Conservation (phyloP, 2,888 invertebrate genomes). For the Napeogenes inachia region DNA sequence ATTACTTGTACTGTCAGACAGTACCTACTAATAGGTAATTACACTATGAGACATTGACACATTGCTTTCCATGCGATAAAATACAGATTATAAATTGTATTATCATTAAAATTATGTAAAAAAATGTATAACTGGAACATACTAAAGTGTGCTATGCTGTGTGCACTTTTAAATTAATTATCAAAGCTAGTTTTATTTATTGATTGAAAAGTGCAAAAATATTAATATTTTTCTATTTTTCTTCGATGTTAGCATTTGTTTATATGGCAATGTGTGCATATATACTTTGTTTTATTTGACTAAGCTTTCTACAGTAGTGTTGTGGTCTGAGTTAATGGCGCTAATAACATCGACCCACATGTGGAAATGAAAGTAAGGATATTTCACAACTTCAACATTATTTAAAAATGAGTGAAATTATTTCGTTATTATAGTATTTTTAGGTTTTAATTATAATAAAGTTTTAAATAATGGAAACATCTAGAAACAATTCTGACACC, state of each 20-base stretch:
- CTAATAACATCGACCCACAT: constrained; percentile 63
- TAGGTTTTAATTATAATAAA: no score
- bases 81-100: no score
- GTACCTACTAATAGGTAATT: no score
- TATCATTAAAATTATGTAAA: no score
- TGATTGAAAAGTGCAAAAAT: not conserved
- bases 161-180: no score
- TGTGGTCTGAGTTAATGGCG: constrained; percentile 46
- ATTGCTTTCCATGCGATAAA: no score
- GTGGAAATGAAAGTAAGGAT: not conserved
- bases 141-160: no score
- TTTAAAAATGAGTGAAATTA: not conserved
- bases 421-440: not conserved
- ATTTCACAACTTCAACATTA: not conserved
- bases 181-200: no score
- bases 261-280: constrained; percentile 37
- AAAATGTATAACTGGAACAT: no score
- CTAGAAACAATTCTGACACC: not conserved
- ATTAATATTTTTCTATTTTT: not conserved
- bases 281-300: constrained; percentile 45
- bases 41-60: no score
- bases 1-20: no score
- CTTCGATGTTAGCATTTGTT: not conserved
- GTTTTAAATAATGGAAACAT: no score
- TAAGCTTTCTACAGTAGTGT: constrained; percentile 62